phyloP scores from a whole-genome alignment of 2,797 vertebrate genomes.

The Chiloscyllium punctatum region DNA sequence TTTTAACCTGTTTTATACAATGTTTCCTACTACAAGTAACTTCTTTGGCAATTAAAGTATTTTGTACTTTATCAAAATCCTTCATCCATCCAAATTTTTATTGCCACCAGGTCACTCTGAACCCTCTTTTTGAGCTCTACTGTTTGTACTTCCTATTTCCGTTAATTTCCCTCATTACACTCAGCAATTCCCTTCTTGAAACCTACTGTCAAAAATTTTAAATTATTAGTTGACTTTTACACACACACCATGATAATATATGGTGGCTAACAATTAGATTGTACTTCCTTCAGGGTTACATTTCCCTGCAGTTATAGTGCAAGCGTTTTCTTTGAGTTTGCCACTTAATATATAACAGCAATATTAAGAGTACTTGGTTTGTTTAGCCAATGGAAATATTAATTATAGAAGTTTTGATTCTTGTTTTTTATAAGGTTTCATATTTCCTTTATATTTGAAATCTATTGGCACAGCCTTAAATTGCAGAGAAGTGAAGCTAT shows the following conservation, averaged over 20 bases:
- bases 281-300: background rate
- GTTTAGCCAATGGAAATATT: background rate
- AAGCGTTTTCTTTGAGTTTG: background rate
- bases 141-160: background rate
- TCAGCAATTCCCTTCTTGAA: background rate
- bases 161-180: background rate
- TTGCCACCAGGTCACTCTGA: background rate
- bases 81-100: background rate
- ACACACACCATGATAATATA: background rate
- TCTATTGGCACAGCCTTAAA: background rate
- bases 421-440: background rate
- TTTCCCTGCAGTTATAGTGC: background rate
- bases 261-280: background rate
- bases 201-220: background rate
- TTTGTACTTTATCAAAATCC: background rate
- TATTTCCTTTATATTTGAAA: background rate
- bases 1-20: too few relatives aligned
- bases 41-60: background rate
- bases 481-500: background rate
- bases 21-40: background rate
- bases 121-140: background rate
- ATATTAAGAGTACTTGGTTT: background rate
- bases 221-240: background rate
- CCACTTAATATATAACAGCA: background rate
- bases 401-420: background rate